These are phyloP conservation scores for Echinarachnius parma DNA, from an alignment of 53 echinoderm and acorn worm genomes.

Conservation along the genomic window DNA sequence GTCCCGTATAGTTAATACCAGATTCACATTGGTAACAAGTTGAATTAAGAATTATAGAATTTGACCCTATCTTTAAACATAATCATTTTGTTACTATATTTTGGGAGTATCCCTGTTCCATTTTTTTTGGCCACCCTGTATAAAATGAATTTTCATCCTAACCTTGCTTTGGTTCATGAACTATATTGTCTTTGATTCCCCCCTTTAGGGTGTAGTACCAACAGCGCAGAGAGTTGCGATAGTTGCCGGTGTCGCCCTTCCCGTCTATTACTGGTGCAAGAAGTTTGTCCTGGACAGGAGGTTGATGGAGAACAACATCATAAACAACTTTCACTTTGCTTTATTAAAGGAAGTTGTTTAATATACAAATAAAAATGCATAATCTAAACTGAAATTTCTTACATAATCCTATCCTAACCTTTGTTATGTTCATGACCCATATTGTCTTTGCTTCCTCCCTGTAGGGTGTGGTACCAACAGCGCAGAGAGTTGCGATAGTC, in stretches of 20 bases:
- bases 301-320: conserved; percentile 68
- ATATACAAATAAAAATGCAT: too few species aligned
- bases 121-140: too few species aligned
- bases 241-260: conserved; percentile 89
- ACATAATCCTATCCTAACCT: background rate
- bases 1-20: too few species aligned
- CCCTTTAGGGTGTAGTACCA: conserved; percentile 77
- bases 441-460: background rate
- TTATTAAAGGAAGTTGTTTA: too few species aligned
- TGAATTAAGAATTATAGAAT: too few species aligned
- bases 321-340: background rate
- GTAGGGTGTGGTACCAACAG: conserved; percentile 92
- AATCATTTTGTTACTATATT: too few species aligned
- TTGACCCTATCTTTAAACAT: too few species aligned
- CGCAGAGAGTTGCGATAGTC: conserved; percentile 87
- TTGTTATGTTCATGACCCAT: background rate
- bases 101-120: too few species aligned
- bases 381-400: too few species aligned
- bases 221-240: conserved; percentile 95
- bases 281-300: conserved; percentile 65
- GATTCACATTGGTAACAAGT: too few species aligned
- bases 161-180: background rate
- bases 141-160: too few species aligned
- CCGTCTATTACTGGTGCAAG: conserved; percentile 91
- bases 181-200: background rate